A percentile compares a stretch with the other conserved stretches of the same genome.
These are phyloP conservation scores for Vandiemenella viatica DNA, from an alignment of 2,888 invertebrate species.

Conservation along the genomic window DNA sequence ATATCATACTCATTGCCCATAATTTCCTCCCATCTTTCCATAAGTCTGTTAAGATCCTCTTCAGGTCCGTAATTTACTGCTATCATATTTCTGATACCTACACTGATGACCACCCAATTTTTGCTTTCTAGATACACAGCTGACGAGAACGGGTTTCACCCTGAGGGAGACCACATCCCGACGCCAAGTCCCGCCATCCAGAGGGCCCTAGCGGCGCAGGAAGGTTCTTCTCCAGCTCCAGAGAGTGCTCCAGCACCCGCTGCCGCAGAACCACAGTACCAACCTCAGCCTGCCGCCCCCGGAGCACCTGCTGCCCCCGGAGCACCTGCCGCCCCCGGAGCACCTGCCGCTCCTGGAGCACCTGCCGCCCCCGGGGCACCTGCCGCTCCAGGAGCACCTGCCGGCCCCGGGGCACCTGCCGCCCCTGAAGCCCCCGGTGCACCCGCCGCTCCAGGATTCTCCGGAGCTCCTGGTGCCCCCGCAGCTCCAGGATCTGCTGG, in stretches of 20 bases:
- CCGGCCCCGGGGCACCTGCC: no score
- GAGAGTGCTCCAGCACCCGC: background rate
- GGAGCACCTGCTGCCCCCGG: no score
- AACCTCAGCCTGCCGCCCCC: slow-evolving; percentile 7
- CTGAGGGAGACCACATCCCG: slow-evolving; percentile 15
- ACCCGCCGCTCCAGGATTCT: background rate
- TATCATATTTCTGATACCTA: no score
- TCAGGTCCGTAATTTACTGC: no score
- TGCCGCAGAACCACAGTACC: slow-evolving; percentile 8
- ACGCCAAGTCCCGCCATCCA: slow-evolving; percentile 12
- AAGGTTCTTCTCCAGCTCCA: slow-evolving; percentile 5
- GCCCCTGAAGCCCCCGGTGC: background rate
- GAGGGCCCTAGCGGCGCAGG: slow-evolving; percentile 5
- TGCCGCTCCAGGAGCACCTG: no score
- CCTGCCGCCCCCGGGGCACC: no score
- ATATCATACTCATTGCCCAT: no score
- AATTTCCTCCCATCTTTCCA: no score
- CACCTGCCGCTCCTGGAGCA: no score
- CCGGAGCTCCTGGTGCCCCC: background rate
- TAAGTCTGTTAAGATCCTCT: no score
- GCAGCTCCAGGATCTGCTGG: background rate
- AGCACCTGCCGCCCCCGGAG: no score
- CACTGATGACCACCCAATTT: no score
- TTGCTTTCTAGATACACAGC: slow-evolving; percentile 16
- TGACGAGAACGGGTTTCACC: slow-evolving; percentile 17